Evolutionary conservation across 2,888 invertebrate species (phyloP).

Genomic region (Plemyria rubiginata): DNA sequence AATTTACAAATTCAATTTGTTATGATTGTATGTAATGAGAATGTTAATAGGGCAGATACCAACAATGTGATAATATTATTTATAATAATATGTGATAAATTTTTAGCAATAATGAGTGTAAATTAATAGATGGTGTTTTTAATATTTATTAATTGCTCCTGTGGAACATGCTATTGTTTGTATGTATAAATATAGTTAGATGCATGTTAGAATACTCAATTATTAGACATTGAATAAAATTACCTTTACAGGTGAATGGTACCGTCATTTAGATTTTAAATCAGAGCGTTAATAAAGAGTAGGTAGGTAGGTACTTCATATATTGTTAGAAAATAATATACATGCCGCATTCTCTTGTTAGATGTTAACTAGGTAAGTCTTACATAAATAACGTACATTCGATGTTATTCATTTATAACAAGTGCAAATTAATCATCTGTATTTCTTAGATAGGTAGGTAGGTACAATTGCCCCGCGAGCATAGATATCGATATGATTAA

Average conservation of each 20-base stretch:
- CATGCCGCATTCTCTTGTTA: not conserved
- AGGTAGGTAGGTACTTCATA: too few species aligned
- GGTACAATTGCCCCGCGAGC: too few species aligned
- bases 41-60: slow-evolving; percentile 30
- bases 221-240: not conserved
- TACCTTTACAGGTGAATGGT: not conserved
- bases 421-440: too few species aligned
- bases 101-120: slow-evolving; percentile 35
- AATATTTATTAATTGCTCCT: slow-evolving; percentile 2
- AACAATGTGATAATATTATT: slow-evolving; percentile 42
- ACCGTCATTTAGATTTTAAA: not conserved
- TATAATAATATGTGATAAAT: slow-evolving; percentile 38
- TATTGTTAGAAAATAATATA: too few species aligned
- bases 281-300: not conserved
- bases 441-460: too few species aligned
- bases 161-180: slow-evolving; percentile 5
- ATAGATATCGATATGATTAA: too few species aligned
- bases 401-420: too few species aligned
- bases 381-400: too few species aligned
- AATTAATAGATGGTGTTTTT: slow-evolving; percentile 11
- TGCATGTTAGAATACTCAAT: too few species aligned
- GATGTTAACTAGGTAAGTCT: not conserved
- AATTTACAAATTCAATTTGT: slow-evolving; percentile 1
- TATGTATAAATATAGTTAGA: not conserved
- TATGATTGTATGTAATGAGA: slow-evolving; percentile 5